Conservation (phyloP, 2,888 invertebrate species). For the Sceliomorpha sp. region DNA sequence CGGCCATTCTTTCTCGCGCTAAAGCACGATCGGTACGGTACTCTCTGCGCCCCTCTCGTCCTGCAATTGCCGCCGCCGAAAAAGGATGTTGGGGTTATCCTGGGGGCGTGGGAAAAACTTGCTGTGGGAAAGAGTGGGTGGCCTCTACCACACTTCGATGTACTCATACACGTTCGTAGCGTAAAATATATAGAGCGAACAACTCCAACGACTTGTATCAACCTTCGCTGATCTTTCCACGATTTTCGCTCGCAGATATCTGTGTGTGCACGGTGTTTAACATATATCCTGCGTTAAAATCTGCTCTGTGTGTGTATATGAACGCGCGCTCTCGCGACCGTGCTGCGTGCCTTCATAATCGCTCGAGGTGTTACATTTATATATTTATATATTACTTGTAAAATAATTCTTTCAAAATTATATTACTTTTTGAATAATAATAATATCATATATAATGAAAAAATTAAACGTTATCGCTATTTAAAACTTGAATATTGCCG, state of each 20-base stretch:
- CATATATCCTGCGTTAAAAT: too few species aligned
- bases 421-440: too few species aligned
- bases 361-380: too few species aligned
- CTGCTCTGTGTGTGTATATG: too few species aligned
- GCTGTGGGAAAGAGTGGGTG: constrained; percentile 92
- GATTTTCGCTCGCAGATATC: background rate
- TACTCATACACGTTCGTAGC: constrained; percentile 42
- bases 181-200: constrained; percentile 39
- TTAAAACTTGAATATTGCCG: too few species aligned
- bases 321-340: too few species aligned
- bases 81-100: constrained; percentile 89
- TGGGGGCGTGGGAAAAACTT: constrained; percentile 90
- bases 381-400: too few species aligned
- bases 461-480: too few species aligned
- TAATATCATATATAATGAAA: too few species aligned
- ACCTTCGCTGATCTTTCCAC: constrained; percentile 10
- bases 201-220: constrained; percentile 15
- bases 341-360: too few species aligned
- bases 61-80: constrained; percentile 80
- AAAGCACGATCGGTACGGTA: too few species aligned
- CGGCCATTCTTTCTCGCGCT: constrained; percentile 52
- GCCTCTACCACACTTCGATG: constrained; percentile 82
- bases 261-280: constrained; percentile 36
- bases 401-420: too few species aligned
- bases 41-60: constrained; percentile 56